Conservation (phyloP, 1,140 invertebrate species). For the Centruroides sculpturatus region DNA sequence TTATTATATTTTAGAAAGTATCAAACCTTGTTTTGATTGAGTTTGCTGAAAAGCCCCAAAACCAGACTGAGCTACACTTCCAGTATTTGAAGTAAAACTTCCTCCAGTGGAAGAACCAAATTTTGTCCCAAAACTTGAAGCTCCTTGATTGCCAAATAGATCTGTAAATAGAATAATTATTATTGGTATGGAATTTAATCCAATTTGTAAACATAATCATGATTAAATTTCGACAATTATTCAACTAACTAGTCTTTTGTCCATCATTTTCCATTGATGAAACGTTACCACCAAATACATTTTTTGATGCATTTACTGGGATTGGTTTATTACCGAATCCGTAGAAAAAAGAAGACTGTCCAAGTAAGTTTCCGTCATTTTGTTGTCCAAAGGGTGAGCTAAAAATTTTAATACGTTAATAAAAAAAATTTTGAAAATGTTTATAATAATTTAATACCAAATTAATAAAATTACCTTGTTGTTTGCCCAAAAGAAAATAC, state of each 20-base stretch:
- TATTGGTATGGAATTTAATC: too few species aligned
- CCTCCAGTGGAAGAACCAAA: slow-evolving; percentile 6
- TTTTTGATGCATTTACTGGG: slow-evolving; percentile 29
- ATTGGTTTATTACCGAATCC: slow-evolving; percentile 29
- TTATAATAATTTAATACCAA: too few species aligned
- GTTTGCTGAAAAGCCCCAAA: slow-evolving; percentile 17
- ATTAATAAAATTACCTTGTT: too few species aligned
- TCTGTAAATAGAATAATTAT: not conserved
- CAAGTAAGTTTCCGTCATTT: not conserved
- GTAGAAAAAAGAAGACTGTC: slow-evolving; percentile 20
- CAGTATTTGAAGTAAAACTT: slow-evolving; percentile 7
- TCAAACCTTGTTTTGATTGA: slow-evolving; percentile 5
- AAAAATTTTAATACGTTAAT: not conserved
- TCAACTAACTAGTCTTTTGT: too few species aligned
- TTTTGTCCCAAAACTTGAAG: slow-evolving; percentile 3
- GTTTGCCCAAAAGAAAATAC: too few species aligned
- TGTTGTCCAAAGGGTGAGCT: slow-evolving; percentile 9
- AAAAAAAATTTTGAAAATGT: too few species aligned
- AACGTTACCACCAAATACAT: slow-evolving; percentile 27
- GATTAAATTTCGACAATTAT: too few species aligned
- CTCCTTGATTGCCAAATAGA: slow-evolving; percentile 12
- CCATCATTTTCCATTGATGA: too few species aligned
- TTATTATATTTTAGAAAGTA: too few species aligned
- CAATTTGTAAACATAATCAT: too few species aligned
- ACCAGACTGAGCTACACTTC: slow-evolving; percentile 13